Evolutionary conservation across 2,113 vertebrate species (phyloP).

Genomic region (Lophotis ruficrista): DNA sequence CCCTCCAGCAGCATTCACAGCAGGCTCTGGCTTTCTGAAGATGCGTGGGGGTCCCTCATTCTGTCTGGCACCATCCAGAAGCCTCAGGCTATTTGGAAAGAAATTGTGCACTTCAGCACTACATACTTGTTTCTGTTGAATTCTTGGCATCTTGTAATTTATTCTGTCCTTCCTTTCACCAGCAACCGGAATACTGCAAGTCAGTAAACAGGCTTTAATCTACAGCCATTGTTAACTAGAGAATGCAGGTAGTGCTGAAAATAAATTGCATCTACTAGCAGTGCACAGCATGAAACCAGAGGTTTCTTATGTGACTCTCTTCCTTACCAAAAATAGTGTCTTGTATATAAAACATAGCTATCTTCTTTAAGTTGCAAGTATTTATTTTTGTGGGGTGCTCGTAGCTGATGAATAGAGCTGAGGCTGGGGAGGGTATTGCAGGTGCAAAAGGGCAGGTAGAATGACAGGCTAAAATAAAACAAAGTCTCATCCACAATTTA

Average conservation of each 20-base stretch:
- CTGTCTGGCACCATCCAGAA: not conserved
- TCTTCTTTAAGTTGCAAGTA: not conserved
- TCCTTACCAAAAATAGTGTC: not conserved
- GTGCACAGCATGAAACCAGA: not conserved
- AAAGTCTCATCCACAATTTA: not conserved
- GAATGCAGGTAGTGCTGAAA: conserved; percentile 41
- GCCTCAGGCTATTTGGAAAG: not conserved
- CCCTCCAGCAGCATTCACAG: not conserved
- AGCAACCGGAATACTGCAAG: not conserved
- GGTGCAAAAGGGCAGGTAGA: not conserved
- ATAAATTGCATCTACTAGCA: not conserved
- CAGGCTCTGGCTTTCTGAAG: not conserved
- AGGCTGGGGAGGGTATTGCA: not conserved
- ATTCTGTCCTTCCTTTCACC: not conserved
- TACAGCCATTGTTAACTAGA: conserved; percentile 39
- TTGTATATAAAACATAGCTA: not conserved
- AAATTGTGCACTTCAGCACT: not conserved
- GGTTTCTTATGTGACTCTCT: not conserved
- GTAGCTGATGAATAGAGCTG: not conserved
- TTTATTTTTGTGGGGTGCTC: not conserved
- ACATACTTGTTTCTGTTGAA: not conserved
- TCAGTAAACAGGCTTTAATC: conserved; percentile 49
- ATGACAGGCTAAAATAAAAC: not conserved
- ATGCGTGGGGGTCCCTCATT: accelerated
- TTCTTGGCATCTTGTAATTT: conserved; percentile 28